Evolutionary conservation across 2,113 vertebrate genomes (phyloP), one percentile per base, ranked within the genome.

Genomic region (Scartelaos histophorus): DNA sequence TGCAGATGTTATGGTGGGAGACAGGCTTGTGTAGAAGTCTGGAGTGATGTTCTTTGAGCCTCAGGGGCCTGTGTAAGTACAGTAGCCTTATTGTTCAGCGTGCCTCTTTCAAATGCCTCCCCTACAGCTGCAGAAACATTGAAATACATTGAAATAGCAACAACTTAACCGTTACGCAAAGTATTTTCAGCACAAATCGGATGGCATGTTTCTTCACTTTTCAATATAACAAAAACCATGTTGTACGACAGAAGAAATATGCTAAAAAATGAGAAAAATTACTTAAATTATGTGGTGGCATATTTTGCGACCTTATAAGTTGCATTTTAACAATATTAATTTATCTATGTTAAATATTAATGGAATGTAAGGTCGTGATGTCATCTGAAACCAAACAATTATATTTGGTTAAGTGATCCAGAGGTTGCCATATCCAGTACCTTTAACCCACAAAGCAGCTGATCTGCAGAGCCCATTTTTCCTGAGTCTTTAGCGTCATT

Each of bases 401-500:
- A 43, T 43, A 6, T 38, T 38, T 38, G 35, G 35, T 38, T 38
- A 38, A 38, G 35, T 38, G 35, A 38, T 38, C 35, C 35, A 38
- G 7, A 38, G 35, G 35, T 38, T 2, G 35, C 38, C 38, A 43
- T 43, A 43, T 43, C 7, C 38, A 43, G 6, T 25, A 25, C 58
- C 17, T 61, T 24, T 64, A 46, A 73, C 54, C 25, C 35, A 65
- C 66, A 73, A 70, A 71, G 68, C 74, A 67, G 49, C 73, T 24
- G 69, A 74, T 70, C 58, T 69, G 66, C 10, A 12, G 19, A 60
- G 47, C 66, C 69, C 46, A 60, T 65, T 81, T 72, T 66, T 69
- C 82, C 72, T 77, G 64, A 43, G 38, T 43, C 53, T 72, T 71
- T 80, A 38, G 74, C 74, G 76, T 75, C 85, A 72, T 70, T 70